Base-by-base conservation (phyloP, 2,888 invertebrate genomes). In the Adineta ricciae region DNA sequence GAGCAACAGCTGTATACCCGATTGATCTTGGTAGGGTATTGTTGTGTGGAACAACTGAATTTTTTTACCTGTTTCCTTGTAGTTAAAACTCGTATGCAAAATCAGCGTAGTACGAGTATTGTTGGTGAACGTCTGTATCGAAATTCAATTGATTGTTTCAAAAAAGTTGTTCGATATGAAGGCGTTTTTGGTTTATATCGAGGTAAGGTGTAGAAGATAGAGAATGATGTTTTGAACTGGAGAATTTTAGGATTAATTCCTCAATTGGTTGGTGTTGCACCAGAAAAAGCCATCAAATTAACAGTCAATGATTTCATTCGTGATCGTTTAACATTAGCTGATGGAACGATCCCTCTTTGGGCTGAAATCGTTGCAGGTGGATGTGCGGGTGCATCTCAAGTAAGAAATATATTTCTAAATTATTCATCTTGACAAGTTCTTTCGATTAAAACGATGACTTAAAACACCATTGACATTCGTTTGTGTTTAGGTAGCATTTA, bases 71-170 rank as follows among this genome's bases (percentile, higher is more conserved):
- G 19, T 0, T 41, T 19, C 41, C 21, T 41, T 38, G 3, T 41
- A 41, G 99, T 99, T 7, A 99, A 99, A 92, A 99, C 99, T 0
- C 93, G 99, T 56, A 95, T 99, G 95, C 99, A 99, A 91, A 99
- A 99, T 92, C 99, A 99, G 90, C 93, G 99, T 84, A 93, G 95
- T 0, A 97, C 97, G 27, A 96, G 96, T 0, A 95, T 95, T 91
- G 95, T 99, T 88, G 98, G 97, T 84, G 97, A 98, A 91, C 92
- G 97, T 86, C 96, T 97, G 92, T 99, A 99, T 90, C 93, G 89
- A 88, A 98, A 96, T 92, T 97, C 96, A 85, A 94, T 93, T 90
- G 99, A 99, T 90, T 99, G 99, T 91, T 92, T 92, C 88, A 95
- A 95, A 92, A 99, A 99, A 92, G 91, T 91, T 9, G 85, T 90